Evolutionary conservation across 2,888 invertebrate genomes (phyloP).

Genomic region (Enchytraeus crypticus): DNA sequence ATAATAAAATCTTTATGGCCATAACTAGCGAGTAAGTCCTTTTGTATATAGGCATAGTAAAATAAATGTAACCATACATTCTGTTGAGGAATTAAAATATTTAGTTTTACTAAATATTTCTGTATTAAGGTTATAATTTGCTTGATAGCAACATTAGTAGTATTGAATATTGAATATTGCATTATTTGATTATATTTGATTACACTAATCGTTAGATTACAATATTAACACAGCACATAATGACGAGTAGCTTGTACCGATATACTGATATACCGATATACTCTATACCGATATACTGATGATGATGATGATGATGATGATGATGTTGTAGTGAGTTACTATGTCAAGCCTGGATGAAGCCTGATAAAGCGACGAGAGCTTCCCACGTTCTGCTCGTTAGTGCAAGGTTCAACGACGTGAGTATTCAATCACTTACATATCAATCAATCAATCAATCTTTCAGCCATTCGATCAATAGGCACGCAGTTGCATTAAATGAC

Average conservation of each 20-base stretch:
- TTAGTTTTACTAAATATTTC: background rate
- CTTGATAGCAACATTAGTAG: too few relatives aligned
- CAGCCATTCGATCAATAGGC: background rate
- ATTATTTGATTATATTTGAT: too few relatives aligned
- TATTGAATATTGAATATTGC: too few relatives aligned
- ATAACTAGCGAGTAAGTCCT: slow-evolving; percentile 79
- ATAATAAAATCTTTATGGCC: slow-evolving; percentile 79
- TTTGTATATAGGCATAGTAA: background rate
- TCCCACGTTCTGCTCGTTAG: slow-evolving; percentile 69
- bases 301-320: too few relatives aligned
- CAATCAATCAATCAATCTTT: background rate
- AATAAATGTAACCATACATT: background rate
- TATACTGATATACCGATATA: too few relatives aligned
- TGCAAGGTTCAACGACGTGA: slow-evolving; percentile 74
- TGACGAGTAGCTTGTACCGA: too few relatives aligned
- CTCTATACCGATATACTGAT: too few relatives aligned
- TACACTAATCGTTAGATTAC: too few relatives aligned
- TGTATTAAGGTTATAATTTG: too few relatives aligned
- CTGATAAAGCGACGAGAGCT: slow-evolving; percentile 70
- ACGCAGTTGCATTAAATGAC: background rate
- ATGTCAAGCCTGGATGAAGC: slow-evolving; percentile 67
- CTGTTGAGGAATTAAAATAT: background rate
- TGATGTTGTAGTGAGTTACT: slow-evolving; percentile 43
- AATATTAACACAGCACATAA: too few relatives aligned
- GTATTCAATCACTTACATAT: too few relatives aligned